These are phyloP conservation scores for Tenrec ecaudatus DNA, from an alignment of 2,113 vertebrate species.

Conservation along the genomic window DNA sequence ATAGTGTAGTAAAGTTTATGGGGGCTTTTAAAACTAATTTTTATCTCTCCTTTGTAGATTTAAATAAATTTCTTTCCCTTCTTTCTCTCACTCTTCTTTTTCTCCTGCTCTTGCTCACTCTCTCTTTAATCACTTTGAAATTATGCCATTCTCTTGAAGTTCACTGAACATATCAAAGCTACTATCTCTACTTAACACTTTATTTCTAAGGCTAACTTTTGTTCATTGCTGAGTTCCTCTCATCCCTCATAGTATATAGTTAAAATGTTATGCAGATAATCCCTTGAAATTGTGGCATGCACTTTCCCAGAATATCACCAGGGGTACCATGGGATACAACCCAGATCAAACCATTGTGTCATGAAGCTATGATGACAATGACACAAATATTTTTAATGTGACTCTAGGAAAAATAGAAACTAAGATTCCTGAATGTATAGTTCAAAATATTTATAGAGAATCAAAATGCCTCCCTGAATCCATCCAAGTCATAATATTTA, in stretches of 20 bases:
- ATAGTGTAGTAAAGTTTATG: too few relatives aligned
- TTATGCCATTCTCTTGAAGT: background rate
- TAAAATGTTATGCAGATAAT: background rate
- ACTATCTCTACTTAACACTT: background rate
- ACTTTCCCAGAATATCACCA: background rate
- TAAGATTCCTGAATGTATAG: background rate
- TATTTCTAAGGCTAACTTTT: background rate
- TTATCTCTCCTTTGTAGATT: background rate
- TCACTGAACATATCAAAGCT: background rate
- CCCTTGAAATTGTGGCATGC: background rate
- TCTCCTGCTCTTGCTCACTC: background rate
- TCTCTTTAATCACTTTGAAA: background rate
- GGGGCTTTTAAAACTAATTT: background rate
- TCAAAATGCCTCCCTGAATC: background rate
- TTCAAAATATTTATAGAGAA: background rate
- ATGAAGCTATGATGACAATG: background rate
- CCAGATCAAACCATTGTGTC: background rate
- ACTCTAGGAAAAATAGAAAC: background rate
- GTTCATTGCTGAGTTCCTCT: background rate
- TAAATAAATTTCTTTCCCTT: background rate
- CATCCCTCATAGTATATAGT: background rate
- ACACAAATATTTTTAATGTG: background rate
- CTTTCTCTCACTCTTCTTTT: background rate
- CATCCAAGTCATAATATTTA: background rate
- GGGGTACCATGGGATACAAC: background rate